Evolutionary conservation across 2,113 vertebrate genomes (phyloP), one percentile per base, ranked within the genome.

Genomic region (Mastomys natalensis): DNA sequence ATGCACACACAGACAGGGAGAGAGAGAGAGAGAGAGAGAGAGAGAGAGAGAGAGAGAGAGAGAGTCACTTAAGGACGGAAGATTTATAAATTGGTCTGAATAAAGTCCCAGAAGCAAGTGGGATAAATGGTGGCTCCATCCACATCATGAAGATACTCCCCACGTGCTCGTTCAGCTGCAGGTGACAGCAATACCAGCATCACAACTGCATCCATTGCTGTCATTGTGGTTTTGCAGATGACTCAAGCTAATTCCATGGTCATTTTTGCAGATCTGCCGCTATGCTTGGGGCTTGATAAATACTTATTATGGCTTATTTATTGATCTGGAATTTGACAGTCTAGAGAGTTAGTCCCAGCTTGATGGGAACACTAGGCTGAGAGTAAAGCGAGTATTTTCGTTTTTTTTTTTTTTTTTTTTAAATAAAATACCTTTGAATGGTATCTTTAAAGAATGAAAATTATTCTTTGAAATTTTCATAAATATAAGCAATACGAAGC

Each of bases 81-180:
- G 60, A 68, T 55, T 76, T 84, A 12, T 24, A 94, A 64, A 22
- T 90, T 89, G 87, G 96, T 51, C 51, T 55, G 73, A 96, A 91
- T 80, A 90, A 93, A 88, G 91, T 31, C 60, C 37, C 77, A 74
- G 90, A n/a, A 87, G 66, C 19, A 89, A 94, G 74, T 1, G 1
- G 1, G 34, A 87, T 89, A 62, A 86, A 58, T 62, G 53, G 70
- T n/a, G 45, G 84, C 16, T 13, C 55, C 26, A 12, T 74, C 68
- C 55, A 48, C 91, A 37, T 16, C 62, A 7, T 8, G 60, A n/a
- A 60, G 80, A 29, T 10, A 17, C 43, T 48, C 45, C 43, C 11
- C 40, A 34, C 8, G 24, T 12, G 37, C 29, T 45, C 53, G 12
- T 29, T 94, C 70, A 77, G 68, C 72, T 80, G 43, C 24, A 62